phyloP scores from a whole-genome alignment of 2,113 vertebrate species.

The Ahaetulla prasina region DNA sequence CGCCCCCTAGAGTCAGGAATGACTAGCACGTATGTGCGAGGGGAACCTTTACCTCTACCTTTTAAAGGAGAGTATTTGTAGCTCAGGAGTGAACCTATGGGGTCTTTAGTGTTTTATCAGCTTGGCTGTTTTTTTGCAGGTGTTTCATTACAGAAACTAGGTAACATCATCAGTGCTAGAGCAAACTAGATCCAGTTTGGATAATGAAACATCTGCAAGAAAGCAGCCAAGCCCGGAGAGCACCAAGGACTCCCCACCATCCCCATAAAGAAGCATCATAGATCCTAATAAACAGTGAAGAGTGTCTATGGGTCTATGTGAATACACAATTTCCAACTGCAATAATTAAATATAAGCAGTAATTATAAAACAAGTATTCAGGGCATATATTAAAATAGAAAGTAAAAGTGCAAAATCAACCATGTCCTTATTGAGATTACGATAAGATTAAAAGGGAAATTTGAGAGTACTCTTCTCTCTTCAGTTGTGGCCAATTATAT shows the following conservation, averaged over 20 bases:
- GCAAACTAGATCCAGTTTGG: neutral
- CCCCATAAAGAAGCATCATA: neutral
- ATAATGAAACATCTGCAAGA: neutral
- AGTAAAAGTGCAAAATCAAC: neutral
- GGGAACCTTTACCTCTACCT: too few species aligned
- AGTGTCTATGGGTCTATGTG: neutral
- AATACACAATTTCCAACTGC: neutral
- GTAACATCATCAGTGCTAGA: neutral
- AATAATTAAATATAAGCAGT: neutral
- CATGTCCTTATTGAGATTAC: neutral
- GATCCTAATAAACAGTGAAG: neutral
- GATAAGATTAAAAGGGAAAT: neutral
- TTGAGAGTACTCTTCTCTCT: neutral
- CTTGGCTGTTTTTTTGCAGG: neutral
- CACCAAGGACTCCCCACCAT: neutral
- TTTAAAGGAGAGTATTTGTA: too few species aligned
- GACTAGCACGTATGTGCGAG: too few species aligned
- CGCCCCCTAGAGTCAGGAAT: too few species aligned
- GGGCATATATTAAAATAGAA: neutral
- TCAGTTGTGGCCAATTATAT: neutral
- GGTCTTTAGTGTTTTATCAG: neutral
- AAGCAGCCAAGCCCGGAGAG: neutral
- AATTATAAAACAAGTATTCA: neutral
- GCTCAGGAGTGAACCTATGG: too few species aligned
- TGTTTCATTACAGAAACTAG: neutral